A percentile compares a stretch with the other conserved stretches of the same genome.
Evolutionary conservation across 2,888 invertebrate genomes (phyloP).

Genomic region (Xylota segnis): DNA sequence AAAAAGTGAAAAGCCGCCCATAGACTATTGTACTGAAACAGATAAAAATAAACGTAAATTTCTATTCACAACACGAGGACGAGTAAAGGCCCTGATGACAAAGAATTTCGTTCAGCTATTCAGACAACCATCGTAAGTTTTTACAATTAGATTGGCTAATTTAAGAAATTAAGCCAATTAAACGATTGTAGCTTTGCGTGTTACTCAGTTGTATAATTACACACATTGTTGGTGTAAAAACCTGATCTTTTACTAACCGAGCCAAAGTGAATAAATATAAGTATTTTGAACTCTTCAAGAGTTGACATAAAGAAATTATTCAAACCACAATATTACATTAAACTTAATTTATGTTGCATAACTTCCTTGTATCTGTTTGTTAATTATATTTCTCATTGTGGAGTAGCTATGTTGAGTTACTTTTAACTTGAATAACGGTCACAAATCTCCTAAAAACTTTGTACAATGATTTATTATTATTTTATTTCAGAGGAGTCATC

Average conservation of each 20-base stretch:
- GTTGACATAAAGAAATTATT: neutral
- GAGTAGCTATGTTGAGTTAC: no score
- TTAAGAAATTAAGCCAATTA: neutral
- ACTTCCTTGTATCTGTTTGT: no score
- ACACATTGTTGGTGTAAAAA: constrained; percentile 1
- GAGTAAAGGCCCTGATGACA: constrained; percentile 88
- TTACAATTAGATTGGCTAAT: neutral
- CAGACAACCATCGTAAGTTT: constrained; percentile 89
- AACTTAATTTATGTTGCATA: no score
- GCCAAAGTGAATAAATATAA: neutral
- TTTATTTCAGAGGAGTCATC: constrained; percentile 88
- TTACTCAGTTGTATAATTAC: neutral
- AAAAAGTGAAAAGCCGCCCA: constrained; percentile 78
- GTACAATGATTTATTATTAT: neutral
- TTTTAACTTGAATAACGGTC: no score
- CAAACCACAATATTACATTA: no score
- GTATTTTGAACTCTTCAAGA: neutral
- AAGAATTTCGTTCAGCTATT: constrained; percentile 90
- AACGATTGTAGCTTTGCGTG: constrained; percentile 4
- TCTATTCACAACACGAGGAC: constrained; percentile 84
- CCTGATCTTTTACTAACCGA: neutral
- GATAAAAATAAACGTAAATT: constrained; percentile 80
- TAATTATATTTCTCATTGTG: no score
- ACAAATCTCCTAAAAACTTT: no score
- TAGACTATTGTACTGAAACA: constrained; percentile 73